These are phyloP conservation scores for Scophthalmus maximus DNA, from an alignment of 2,113 vertebrate species.

Conservation along the genomic window DNA sequence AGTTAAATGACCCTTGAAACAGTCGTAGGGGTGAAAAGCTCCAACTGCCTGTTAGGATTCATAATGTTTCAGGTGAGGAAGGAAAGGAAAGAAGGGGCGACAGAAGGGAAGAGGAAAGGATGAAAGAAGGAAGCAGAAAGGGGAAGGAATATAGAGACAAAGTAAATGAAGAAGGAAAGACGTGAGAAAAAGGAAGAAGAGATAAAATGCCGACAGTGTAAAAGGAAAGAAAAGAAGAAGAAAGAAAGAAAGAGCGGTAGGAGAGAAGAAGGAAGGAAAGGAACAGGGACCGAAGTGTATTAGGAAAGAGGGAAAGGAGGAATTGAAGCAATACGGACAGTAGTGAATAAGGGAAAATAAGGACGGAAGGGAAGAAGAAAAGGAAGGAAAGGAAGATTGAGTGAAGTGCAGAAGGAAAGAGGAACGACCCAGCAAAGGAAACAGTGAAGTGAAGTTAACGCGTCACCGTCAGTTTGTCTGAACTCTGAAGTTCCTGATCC, in stretches of 20 bases:
- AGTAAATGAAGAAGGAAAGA: no score
- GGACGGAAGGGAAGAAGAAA: not conserved
- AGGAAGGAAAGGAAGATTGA: not conserved
- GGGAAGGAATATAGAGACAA: no score
- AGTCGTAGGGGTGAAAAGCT: no score
- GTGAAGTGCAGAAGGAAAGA: not conserved
- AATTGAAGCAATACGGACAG: not conserved
- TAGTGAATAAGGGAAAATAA: not conserved
- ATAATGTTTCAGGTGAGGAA: not conserved
- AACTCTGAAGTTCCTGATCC: no score
- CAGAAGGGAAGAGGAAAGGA: not conserved
- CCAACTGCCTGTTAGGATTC: no score
- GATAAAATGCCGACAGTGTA: no score
- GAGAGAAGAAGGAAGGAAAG: not conserved
- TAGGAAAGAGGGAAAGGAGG: not conserved
- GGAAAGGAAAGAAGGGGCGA: not conserved
- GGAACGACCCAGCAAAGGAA: not conserved
- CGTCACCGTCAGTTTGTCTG: no score
- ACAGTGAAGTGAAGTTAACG: not conserved
- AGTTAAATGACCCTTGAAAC: not conserved
- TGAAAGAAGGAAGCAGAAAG: not conserved
- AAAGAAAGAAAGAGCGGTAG: not conserved
- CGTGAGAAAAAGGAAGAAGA: not conserved
- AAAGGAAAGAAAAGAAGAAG: not conserved
- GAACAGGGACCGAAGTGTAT: not conserved